Conservation (phyloP, 2,888 invertebrate genomes). For the Oscheius myriophilus region DNA sequence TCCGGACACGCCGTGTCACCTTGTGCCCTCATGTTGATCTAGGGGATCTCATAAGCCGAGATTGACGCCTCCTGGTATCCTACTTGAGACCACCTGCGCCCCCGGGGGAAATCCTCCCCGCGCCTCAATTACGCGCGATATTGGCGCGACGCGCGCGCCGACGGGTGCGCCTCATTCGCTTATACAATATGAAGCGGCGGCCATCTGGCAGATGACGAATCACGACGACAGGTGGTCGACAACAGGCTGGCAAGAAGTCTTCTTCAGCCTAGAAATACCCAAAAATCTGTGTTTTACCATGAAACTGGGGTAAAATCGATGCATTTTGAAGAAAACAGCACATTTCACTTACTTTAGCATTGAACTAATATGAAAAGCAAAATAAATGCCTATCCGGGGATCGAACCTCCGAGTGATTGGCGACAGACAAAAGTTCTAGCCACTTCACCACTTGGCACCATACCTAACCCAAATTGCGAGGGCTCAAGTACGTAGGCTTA, state of each 20-base stretch:
- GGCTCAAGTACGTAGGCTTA: too few relatives aligned
- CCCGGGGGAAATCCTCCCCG: constrained; percentile 15
- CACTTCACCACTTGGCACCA: too few relatives aligned
- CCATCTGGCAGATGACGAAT: constrained; percentile 1
- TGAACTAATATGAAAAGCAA: too few relatives aligned
- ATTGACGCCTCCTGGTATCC: background rate
- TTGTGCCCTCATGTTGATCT: background rate
- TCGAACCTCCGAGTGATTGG: too few relatives aligned
- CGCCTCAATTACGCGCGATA: constrained; percentile 23
- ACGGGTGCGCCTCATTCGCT: constrained; percentile 20
- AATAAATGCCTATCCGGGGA: too few relatives aligned
- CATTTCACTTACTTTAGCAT: too few relatives aligned
- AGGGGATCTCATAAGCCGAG: background rate
- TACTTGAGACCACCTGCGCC: background rate
- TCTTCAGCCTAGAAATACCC: too few relatives aligned
- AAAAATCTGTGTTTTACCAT: too few relatives aligned
- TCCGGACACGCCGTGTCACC: background rate
- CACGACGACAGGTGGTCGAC: constrained; percentile 22
- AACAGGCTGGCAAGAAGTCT: background rate
- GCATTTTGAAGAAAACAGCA: too few relatives aligned
- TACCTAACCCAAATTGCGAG: too few relatives aligned
- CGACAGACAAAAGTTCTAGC: too few relatives aligned
- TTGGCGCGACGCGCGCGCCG: constrained; percentile 20
- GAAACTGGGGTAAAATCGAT: too few relatives aligned
- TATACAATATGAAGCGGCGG: constrained; percentile 27